phyloP scores from a whole-genome alignment of 2,888 invertebrate species.

The Dorcus parallelipipedus region DNA sequence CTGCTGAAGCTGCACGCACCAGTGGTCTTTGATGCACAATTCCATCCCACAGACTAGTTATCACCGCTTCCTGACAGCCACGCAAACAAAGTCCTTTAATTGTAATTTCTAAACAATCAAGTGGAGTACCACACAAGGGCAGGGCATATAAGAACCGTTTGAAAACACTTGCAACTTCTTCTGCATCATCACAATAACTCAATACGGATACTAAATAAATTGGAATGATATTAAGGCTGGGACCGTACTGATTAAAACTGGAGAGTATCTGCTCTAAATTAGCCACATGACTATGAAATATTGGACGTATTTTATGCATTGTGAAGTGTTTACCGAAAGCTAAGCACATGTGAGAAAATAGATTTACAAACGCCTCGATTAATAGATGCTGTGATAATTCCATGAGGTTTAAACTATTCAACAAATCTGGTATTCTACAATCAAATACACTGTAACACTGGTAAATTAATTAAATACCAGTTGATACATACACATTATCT shows the following conservation, averaged over 20 bases:
- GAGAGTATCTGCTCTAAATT: slow-evolving; percentile 62
- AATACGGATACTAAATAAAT: slow-evolving; percentile 60
- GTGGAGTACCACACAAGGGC: slow-evolving; percentile 50
- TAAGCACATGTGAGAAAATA: slow-evolving; percentile 58
- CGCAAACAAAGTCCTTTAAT: slow-evolving; percentile 42
- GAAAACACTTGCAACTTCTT: slow-evolving; percentile 55
- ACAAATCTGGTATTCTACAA: slow-evolving; percentile 57
- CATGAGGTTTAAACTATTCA: slow-evolving; percentile 56
- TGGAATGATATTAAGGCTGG: slow-evolving; percentile 58
- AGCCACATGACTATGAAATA: slow-evolving; percentile 56
- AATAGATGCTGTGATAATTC: slow-evolving; percentile 54
- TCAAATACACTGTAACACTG: not conserved
- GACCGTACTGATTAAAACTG: slow-evolving; percentile 54
- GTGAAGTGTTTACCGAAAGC: slow-evolving; percentile 67
- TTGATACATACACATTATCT: slow-evolving; percentile 57
- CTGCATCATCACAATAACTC: slow-evolving; percentile 50
- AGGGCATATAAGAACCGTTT: slow-evolving; percentile 57
- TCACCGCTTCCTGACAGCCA: slow-evolving; percentile 54
- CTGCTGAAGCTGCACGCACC: slow-evolving; percentile 60
- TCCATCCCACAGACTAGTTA: slow-evolving; percentile 63
- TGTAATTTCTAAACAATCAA: slow-evolving; percentile 25
- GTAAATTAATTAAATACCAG: not conserved
- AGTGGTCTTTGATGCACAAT: slow-evolving; percentile 62
- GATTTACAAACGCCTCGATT: slow-evolving; percentile 53
- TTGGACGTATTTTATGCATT: slow-evolving; percentile 54